Evolutionary conservation across 2,113 vertebrate species (phyloP), one percentile per base, ranked within the genome.

Genomic region (Nannobrachium achirus): DNA sequence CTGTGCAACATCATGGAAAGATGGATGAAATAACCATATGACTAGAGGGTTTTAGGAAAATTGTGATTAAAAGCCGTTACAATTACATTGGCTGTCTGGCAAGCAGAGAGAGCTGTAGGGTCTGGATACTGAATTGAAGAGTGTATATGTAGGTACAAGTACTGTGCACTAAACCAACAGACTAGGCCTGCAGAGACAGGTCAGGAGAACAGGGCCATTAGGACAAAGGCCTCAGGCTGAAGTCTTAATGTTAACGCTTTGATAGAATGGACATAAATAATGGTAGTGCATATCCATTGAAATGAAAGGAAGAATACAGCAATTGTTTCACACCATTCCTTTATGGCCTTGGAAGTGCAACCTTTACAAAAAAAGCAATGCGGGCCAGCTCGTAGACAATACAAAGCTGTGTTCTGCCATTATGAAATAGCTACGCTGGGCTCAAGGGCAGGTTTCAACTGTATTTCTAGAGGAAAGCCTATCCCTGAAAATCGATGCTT

Each of bases 401-500:
- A 42, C 13, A 65, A 49, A 18, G 38, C 2, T 52, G 51, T 75
- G 5, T 66, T 58, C 68, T 16, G 65, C 20, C 51, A 45, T 16
- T 15, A 10, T 19, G 8, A 42, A 79, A 73, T 63, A 51, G 59
- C 16, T 55, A 76, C 7, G 13, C 61, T 69, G 38, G 52, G 2
- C 71, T 63, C 49, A 55, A 49, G 42, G 7, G 13, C 8, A 59
- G n/a, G 10, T 38, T 45, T 45, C 58, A 63, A 15, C 41, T n/a
- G 16, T 6, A 3, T 16, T 64, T 45, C 66, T 10, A n/a, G 58
- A 69, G 19, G 49, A 51, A 71, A 66, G 4, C 15, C 9, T 70
- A 55, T 51, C 46, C 48, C 66, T 59, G 46, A 46, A 74, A 79
- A 84, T 84, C 56, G 7, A 80, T 75, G 16, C 19, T 49, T 50